Base-by-base conservation (phyloP, 2,797 vertebrate genomes). In the Argya squamiceps region DNA sequence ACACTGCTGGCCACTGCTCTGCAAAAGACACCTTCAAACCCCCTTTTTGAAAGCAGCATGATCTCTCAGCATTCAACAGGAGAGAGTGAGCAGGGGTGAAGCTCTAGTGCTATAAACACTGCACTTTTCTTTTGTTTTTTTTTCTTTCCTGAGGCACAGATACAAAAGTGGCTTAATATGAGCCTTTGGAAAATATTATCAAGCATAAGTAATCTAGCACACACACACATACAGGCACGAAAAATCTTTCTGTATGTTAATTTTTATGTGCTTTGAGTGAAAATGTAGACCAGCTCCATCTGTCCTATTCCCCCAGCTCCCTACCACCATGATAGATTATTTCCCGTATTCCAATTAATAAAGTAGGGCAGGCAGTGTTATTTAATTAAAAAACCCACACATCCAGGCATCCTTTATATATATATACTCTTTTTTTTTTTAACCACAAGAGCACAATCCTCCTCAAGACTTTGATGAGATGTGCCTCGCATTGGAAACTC, bases 341-440 rank as follows among this genome's bases (percentile, higher is more conserved):
- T 94, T 97, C 86, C 84, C 78, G 53, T 84, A 89, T 65, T 95
- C 77, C 91, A 96, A 67, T 96, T 97, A 96, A 96, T 96, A 92
- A 97, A 96, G 88, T 96, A 96, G 96, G 94, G 56, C 94, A 96
- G 55, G 84, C 91, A 92, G 75, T 90, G 62, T 91, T 96, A 82
- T 96, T 95, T 96, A 97, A 97, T 96, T 96, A 63, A 86, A 93
- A 96, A 90, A 37, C 15, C 1, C 55, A 86, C 91, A 55, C 84
- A 95, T 88, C 30, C 62, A 93, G 79, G 73, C 87, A 80, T 92
- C 79, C 39, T 94, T 94, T 93, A 22, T 32, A 4, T 60, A 23
- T 41, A 44, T 11, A 44, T 44, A 44, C 43, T 44, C 11, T 4
- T 22, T 17, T 50, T 69, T 82, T 62, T 92, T 83, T 81, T 55